Conservation (phyloP, 2,888 invertebrate species). For the Erpobdella octoculata region DNA sequence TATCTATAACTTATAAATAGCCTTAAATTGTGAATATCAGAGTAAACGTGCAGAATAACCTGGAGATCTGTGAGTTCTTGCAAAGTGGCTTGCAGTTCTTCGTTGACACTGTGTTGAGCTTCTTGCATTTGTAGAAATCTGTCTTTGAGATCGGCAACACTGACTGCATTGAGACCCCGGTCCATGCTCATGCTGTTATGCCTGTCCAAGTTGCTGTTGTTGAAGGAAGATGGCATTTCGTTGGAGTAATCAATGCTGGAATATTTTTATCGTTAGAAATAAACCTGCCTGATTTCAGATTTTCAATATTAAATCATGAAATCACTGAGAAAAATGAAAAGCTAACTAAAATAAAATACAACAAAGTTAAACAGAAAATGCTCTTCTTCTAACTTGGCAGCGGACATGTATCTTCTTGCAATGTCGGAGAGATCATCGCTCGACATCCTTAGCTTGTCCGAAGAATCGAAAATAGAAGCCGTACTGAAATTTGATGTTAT, state of each 20-base stretch:
- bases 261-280: too few relatives aligned
- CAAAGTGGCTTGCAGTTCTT: conserved; percentile 70
- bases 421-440: neutral
- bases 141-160: conserved; percentile 32
- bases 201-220: conserved; percentile 22
- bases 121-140: conserved; percentile 86
- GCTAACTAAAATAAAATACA: neutral
- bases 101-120: conserved; percentile 62
- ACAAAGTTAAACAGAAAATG: neutral
- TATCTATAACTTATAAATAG: too few relatives aligned
- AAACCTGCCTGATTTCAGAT: too few relatives aligned
- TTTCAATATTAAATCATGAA: too few relatives aligned
- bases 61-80: conserved; percentile 60
- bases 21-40: neutral
- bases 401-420: neutral
- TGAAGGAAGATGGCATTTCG: too few relatives aligned
- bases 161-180: conserved; percentile 22
- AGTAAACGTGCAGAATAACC: neutral
- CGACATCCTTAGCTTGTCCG: neutral
- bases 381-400: neutral
- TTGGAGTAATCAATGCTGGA: too few relatives aligned
- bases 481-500: neutral
- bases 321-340: neutral
- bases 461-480: neutral
- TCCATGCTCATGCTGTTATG: conserved; percentile 28